phyloP scores from a whole-genome alignment of 2,113 vertebrate species.

The Chaetodon auriga region DNA sequence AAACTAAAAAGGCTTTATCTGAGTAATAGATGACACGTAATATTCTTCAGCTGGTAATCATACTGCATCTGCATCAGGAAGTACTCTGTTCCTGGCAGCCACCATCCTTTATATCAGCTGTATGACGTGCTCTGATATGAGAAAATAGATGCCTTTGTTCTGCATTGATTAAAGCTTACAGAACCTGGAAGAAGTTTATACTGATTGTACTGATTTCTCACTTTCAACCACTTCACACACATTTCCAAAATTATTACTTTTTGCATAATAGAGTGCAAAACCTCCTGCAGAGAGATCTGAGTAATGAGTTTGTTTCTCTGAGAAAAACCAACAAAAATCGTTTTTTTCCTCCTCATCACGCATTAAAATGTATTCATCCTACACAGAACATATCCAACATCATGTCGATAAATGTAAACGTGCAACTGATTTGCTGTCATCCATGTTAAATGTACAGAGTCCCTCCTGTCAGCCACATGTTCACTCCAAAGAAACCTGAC shows the following conservation, averaged over 20 bases:
- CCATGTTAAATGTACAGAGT: not conserved
- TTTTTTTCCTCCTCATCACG: not conserved
- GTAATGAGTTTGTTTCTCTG: not conserved
- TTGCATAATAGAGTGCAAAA: not conserved
- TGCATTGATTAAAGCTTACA: no score
- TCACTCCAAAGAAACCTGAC: not conserved
- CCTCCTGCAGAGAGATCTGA: not conserved
- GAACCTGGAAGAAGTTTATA: not conserved
- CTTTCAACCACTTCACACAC: not conserved
- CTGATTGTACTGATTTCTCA: not conserved
- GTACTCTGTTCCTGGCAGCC: not conserved
- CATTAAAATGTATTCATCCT: not conserved
- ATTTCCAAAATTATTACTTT: not conserved
- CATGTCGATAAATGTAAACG: not conserved
- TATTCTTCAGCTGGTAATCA: not conserved
- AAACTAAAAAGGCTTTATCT: not conserved
- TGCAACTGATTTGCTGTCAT: not conserved
- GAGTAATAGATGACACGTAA: not conserved
- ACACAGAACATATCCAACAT: not conserved
- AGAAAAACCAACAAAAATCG: not conserved
- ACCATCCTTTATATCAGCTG: not conserved
- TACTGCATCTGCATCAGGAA: not conserved
- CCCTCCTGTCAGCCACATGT: not conserved
- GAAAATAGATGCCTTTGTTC: not conserved
- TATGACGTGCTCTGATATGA: not conserved